Percentiles rank a stretch among this genome's conserved stretches.
These are phyloP conservation scores for Volucella inflata DNA, from an alignment of 2,888 invertebrate genomes.

Conservation along the genomic window DNA sequence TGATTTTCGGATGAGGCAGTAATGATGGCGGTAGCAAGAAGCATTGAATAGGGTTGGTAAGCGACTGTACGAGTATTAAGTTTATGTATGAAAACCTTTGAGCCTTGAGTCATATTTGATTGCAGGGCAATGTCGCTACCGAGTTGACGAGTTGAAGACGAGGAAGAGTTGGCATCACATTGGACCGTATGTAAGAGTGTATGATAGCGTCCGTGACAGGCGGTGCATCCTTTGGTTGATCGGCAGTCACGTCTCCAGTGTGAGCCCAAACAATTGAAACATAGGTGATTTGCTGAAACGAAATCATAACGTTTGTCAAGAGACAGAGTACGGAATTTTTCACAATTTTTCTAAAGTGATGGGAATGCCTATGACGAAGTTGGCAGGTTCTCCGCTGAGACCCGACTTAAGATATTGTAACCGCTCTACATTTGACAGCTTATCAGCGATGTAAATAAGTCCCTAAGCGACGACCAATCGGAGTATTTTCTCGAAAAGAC, in stretches of 20 bases:
- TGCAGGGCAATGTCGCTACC: not conserved
- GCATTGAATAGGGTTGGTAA: slow-evolving; percentile 10
- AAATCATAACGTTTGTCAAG: slow-evolving; percentile 16
- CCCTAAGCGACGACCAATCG: no score
- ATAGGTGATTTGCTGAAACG: slow-evolving; percentile 5
- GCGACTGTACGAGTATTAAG: slow-evolving; percentile 5
- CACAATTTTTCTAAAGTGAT: slow-evolving; percentile 23
- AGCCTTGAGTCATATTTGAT: not conserved
- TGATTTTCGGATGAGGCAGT: not conserved
- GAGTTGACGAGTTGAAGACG: not conserved
- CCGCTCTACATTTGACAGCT: no score
- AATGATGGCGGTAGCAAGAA: slow-evolving; percentile 10
- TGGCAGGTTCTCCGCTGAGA: no score
- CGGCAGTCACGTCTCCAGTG: slow-evolving; percentile 4
- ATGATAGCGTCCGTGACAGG: slow-evolving; percentile 1
- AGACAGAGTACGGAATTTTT: slow-evolving; percentile 1
- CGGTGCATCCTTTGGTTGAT: slow-evolving; percentile 1
- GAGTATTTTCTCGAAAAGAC: not conserved
- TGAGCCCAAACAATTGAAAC: no score
- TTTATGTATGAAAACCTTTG: not conserved
- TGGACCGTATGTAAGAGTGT: not conserved
- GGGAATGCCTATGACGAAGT: slow-evolving; percentile 8
- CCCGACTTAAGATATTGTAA: no score
- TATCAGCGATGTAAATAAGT: no score
- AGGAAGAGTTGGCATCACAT: not conserved